Evolutionary conservation across 2,888 invertebrate species (phyloP).

Genomic region (Mechanitis messenoides): DNA sequence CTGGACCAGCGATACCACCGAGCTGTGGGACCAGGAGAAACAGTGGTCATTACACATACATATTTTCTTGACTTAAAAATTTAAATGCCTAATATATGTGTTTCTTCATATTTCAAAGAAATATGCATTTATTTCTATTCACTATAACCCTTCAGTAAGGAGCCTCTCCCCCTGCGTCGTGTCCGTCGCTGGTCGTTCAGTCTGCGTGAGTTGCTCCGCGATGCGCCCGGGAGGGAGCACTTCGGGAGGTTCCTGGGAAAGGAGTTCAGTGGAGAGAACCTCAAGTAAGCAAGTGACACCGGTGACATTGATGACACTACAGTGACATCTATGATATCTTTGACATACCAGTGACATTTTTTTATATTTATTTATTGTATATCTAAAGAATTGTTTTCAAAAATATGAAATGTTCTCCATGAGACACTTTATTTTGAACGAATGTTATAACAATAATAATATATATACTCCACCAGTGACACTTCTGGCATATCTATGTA

Average conservation of each 20-base stretch:
- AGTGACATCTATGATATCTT: no score
- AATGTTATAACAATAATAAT: no score
- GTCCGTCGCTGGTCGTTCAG: constrained; percentile 99
- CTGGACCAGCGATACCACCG: constrained; percentile 96
- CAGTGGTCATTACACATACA: constrained; percentile 77
- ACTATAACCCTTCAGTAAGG: constrained; percentile 79
- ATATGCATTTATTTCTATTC: no score
- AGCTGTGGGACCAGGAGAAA: constrained; percentile 98
- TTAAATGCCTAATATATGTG: no score
- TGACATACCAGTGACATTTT: no score
- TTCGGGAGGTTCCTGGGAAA: constrained; percentile 97
- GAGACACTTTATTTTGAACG: no score
- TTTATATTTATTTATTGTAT: no score
- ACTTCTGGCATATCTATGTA: no score
- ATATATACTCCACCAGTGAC: no score
- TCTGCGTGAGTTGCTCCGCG: constrained; percentile 94
- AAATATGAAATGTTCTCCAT: no score
- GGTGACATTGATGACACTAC: not conserved
- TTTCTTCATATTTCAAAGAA: no score
- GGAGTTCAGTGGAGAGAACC: constrained; percentile 99
- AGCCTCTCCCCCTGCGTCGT: constrained; percentile 90
- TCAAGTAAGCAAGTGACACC: constrained; percentile 81
- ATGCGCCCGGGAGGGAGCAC: constrained; percentile 97
- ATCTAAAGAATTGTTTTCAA: no score
- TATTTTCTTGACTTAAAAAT: not conserved